A percentile compares a stretch with the other conserved stretches of the same genome.
Evolutionary conservation across 2,113 vertebrate species (phyloP).

Genomic region (Malurus melanocephalus): DNA sequence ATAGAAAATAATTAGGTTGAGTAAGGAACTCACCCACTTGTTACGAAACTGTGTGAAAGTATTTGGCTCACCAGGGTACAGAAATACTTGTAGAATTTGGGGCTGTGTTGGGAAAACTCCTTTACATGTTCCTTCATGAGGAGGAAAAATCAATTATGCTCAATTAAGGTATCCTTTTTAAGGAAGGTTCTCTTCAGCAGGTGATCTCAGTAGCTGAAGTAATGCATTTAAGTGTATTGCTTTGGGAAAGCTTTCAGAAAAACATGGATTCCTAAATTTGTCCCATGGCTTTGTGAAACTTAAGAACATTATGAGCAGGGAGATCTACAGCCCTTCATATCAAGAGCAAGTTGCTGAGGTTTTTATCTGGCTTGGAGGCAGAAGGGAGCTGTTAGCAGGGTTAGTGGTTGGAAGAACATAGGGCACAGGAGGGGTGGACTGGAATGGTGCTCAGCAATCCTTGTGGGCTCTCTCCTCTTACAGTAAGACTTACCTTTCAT

Average conservation of each 20-base stretch:
- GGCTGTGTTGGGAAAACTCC: not conserved
- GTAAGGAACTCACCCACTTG: not conserved
- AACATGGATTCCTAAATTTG: not conserved
- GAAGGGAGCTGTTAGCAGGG: not conserved
- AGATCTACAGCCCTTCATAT: not conserved
- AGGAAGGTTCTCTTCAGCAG: not conserved
- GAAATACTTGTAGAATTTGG: not conserved
- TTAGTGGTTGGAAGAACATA: not conserved
- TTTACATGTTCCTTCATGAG: accelerated
- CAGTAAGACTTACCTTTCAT: constrained; percentile 56
- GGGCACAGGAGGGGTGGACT: constrained; percentile 13
- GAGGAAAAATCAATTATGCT: not conserved
- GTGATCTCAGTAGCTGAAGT: not conserved
- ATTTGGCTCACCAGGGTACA: not conserved
- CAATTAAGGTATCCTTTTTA: not conserved
- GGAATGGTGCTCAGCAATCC: constrained; percentile 15
- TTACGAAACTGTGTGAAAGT: not conserved
- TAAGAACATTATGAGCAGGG: not conserved
- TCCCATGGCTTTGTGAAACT: not conserved
- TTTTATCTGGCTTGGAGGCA: not conserved
- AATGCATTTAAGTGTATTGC: not conserved
- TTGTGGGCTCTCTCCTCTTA: constrained; percentile 30
- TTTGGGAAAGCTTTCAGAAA: constrained; percentile 3
- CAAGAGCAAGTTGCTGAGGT: not conserved
- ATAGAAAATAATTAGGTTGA: not conserved